Conservation (phyloP, 2,113 vertebrate species). For the Plectropomus leopardus region DNA sequence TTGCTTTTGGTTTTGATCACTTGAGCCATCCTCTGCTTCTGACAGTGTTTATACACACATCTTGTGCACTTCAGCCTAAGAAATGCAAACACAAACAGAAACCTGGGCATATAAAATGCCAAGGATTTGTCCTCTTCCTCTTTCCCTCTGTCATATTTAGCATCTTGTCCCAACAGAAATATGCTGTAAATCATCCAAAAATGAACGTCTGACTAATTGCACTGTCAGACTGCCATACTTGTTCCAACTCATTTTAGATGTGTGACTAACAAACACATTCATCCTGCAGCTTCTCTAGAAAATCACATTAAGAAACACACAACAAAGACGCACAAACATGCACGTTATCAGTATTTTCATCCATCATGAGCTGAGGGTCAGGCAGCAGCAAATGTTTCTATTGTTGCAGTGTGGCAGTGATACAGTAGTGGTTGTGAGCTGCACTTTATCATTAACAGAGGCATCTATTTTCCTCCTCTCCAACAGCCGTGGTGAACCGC, state of each 20-base stretch:
- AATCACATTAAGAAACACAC: background rate
- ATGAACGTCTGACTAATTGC: background rate
- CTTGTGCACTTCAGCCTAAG: conserved; percentile 40
- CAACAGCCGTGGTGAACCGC: conserved; percentile 24
- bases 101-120: conserved; percentile 44
- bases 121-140: conserved; percentile 21
- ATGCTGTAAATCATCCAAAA: background rate
- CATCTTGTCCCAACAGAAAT: background rate
- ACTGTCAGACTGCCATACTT: background rate
- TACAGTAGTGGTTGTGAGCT: conserved; percentile 12
- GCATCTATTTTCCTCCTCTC: conserved; percentile 25
- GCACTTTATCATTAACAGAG: conserved; percentile 29
- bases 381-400: conserved; percentile 22
- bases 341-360: conserved; percentile 14
- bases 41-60: conserved; percentile 70
- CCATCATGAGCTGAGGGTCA: conserved; percentile 3
- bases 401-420: conserved; percentile 23
- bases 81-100: conserved; percentile 71
- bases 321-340: conserved; percentile 4
- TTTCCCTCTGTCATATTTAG: background rate
- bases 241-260: conserved; percentile 4
- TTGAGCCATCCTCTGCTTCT: conserved; percentile 47
- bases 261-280: conserved; percentile 12
- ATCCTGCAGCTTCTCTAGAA: conserved; percentile 1
- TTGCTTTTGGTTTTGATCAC: conserved; percentile 48